Evolutionary conservation across 2,888 invertebrate species (phyloP).

Genomic region (Drosophila hawaiiensis): DNA sequence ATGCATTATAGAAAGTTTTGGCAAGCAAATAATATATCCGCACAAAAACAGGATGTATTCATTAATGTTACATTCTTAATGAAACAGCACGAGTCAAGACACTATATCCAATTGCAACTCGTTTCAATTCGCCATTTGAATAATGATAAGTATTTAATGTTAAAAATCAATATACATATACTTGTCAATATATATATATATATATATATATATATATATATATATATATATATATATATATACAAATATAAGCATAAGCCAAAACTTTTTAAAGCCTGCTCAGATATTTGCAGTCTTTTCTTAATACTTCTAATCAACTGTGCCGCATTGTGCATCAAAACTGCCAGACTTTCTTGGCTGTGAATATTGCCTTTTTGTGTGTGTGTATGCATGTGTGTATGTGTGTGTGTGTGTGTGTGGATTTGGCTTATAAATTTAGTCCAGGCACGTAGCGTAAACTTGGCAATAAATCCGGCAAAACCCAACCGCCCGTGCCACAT

Average conservation of each 20-base stretch:
- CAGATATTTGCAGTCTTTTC: conserved; percentile 2
- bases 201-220: not conserved
- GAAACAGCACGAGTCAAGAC: not conserved
- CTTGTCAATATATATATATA: no score
- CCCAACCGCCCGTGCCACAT: conserved; percentile 47
- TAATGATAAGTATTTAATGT: not conserved
- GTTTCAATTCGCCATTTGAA: not conserved
- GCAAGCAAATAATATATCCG: conserved; percentile 4
- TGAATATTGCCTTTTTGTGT: conserved; percentile 32
- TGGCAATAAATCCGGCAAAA: conserved; percentile 77
- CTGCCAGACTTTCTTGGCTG: conserved; percentile 24
- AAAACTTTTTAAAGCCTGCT: not conserved
- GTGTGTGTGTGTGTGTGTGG: conserved; percentile 34
- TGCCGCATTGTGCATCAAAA: conserved; percentile 37
- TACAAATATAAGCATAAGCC: not conserved
- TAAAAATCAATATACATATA: not conserved
- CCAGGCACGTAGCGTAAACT: conserved; percentile 83
- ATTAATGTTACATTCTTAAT: conserved; percentile 15
- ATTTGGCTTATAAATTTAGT: conserved; percentile 83
- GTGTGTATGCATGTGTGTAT: conserved; percentile 9
- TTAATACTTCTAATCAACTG: conserved; percentile 53
- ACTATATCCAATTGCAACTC: not conserved
- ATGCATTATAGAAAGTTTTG: not conserved
- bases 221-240: not conserved
- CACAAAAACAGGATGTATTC: not conserved